Percentiles rank a stretch among this genome's conserved stretches.
Evolutionary conservation across 2,113 vertebrate species (phyloP).

Genomic region (Strix aluco): DNA sequence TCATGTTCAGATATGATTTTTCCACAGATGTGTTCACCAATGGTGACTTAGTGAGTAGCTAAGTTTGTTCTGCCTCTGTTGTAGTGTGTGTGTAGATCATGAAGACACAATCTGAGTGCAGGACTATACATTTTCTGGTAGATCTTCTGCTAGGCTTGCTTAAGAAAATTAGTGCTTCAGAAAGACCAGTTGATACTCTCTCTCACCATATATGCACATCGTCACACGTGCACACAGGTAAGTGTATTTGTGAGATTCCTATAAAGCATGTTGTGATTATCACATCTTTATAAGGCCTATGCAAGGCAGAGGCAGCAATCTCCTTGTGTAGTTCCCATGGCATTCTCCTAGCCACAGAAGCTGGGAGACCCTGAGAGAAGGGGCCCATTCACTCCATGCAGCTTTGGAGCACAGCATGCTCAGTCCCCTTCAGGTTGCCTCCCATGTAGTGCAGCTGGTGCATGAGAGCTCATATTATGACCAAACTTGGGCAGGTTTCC

Average conservation of each 20-base stretch:
- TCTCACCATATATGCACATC: neutral
- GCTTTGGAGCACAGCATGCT: rapidly evolving
- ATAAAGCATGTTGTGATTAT: neutral
- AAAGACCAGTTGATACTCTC: neutral
- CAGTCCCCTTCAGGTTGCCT: neutral
- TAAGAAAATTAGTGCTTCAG: neutral
- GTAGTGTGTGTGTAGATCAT: neutral
- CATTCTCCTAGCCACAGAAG: neutral
- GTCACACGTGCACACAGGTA: neutral
- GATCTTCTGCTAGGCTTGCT: neutral
- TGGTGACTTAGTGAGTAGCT: neutral
- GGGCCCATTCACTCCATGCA: rapidly evolving
- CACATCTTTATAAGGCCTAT: neutral
- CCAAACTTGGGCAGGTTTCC: neutral
- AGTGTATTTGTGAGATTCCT: neutral
- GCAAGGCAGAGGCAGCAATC: neutral
- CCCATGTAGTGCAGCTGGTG: rapidly evolving
- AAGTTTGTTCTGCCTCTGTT: neutral
- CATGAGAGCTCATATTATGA: neutral
- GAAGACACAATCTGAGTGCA: neutral
- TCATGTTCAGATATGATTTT: neutral
- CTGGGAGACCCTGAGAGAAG: neutral
- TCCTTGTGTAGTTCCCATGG: neutral
- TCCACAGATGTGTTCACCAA: neutral
- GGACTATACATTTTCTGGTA: neutral